A percentile compares a stretch with the other conserved stretches of the same genome.
These are phyloP conservation scores for Romanogobio albipinnatus DNA, from an alignment of 2,113 vertebrate species.

Conservation along the genomic window DNA sequence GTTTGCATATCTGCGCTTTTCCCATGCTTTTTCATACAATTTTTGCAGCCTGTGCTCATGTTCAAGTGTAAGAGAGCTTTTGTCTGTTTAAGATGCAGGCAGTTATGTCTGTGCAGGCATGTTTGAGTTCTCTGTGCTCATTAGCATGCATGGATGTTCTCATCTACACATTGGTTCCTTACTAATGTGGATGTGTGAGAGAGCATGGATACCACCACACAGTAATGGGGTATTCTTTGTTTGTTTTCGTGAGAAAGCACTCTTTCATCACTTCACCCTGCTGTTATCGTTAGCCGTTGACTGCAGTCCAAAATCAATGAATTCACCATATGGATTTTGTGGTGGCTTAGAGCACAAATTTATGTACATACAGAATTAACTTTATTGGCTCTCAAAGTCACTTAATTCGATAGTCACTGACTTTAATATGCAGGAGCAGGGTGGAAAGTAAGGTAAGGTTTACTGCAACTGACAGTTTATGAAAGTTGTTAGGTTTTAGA, in stretches of 20 bases:
- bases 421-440: slow-evolving; percentile 40
- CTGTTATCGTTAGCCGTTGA: slow-evolving; percentile 41
- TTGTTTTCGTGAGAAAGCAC: slow-evolving; percentile 4
- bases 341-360: slow-evolving; percentile 52
- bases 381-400: slow-evolving; percentile 46
- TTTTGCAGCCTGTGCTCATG: slow-evolving; percentile 7
- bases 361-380: slow-evolving; percentile 51
- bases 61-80: not conserved
- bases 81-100: not conserved
- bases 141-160: slow-evolving; percentile 9
- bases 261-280: not conserved
- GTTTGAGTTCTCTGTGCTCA: no score
- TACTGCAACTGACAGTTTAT: slow-evolving; percentile 34
- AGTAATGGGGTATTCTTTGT: not conserved
- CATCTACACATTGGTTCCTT: not conserved
- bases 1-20: slow-evolving; percentile 41
- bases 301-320: slow-evolving; percentile 51
- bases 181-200: not conserved
- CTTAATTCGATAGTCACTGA: slow-evolving; percentile 40
- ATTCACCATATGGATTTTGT: slow-evolving; percentile 50
- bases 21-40: slow-evolving; percentile 47
- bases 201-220: slow-evolving; percentile 1
- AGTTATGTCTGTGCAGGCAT: not conserved
- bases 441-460: slow-evolving; percentile 22
- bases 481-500: slow-evolving; percentile 16